Base-by-base conservation (phyloP, 2,888 invertebrate species). In the Acleris holmiana region DNA sequence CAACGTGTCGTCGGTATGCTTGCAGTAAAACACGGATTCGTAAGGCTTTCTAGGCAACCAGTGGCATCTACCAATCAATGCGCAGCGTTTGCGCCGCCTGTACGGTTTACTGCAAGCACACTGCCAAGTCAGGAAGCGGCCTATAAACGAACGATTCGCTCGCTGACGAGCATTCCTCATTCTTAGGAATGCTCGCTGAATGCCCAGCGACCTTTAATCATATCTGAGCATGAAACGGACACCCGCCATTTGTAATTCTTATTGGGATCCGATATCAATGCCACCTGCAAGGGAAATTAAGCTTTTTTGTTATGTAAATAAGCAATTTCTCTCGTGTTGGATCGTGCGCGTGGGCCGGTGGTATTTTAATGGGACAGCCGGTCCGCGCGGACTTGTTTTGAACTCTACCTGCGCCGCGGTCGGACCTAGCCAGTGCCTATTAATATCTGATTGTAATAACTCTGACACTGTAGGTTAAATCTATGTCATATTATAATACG, bases 281-380 rank as follows among this genome's bases (percentile, higher is more conserved):
- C 41, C 61, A 57, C 62, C 57, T 63, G 64, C 53, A 54, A 53
- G 47, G 54, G 54, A 54, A 47, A 57, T 51, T 61, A 54, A 55
- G 49, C 54, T 60, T 65, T n/a, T n/a, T 44, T 58, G 50, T 61
- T 19, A 57, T 56, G 61, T 74, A 77, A 83, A 75, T 73, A 73
- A 72, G 65, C 69, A 71, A 76, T 76, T 79, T 74, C 58, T 73
- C 64, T 61, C 71, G 75, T 61, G 53, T 61, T 56, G 65, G 70
- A 69, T 70, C 61, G 56, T 35, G 66, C 68, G 71, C 82, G 83
- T 83, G 77, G 81, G 78, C 61, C 68, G 72, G 68, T 73, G 85
- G 84, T 83, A 85, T 85, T 82, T 85, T 86, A 85, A 86, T 86
- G 77, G 80, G 71, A 68, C 73, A 67, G 67, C 69, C 74, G 73